Evolutionary conservation across 2,113 vertebrate genomes (phyloP).

Genomic region (Lynx canadensis): DNA sequence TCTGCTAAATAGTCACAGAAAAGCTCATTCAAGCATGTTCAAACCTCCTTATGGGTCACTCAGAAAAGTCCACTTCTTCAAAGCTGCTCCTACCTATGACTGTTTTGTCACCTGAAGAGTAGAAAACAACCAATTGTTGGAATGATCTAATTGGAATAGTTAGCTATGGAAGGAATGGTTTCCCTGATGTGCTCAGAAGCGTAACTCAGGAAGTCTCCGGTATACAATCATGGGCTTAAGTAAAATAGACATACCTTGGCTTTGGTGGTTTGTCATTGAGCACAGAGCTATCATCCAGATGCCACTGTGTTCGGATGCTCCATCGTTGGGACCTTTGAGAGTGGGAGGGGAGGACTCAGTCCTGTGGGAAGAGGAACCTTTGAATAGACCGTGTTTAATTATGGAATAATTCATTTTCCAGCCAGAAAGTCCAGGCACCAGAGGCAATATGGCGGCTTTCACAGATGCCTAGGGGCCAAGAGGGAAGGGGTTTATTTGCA

Average conservation of each 20-base stretch:
- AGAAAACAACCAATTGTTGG: not conserved
- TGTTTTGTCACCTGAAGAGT: not conserved
- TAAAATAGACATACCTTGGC: not conserved
- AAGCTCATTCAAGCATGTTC: not conserved
- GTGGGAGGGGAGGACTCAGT: accelerated
- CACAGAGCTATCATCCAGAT: not conserved
- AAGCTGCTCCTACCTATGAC: too few species aligned
- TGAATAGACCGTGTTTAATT: too few species aligned
- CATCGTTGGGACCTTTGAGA: not conserved
- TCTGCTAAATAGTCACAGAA: not conserved
- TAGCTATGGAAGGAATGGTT: not conserved
- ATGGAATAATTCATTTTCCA: not conserved
- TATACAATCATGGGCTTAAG: accelerated
- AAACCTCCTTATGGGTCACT: not conserved
- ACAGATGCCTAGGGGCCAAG: too few species aligned
- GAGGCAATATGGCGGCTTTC: not conserved
- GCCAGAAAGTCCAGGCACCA: not conserved
- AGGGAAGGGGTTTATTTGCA: not conserved
- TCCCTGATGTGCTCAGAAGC: not conserved
- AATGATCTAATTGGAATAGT: not conserved
- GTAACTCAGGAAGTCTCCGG: not conserved
- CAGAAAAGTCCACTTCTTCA: not conserved
- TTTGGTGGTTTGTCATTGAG: not conserved
- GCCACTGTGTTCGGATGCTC: accelerated
- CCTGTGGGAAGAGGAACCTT: not conserved